Percentiles rank a stretch among this genome's conserved stretches.
phyloP scores from a whole-genome alignment of 2,113 vertebrate species.

The Sarotherodon lohbergeri region DNA sequence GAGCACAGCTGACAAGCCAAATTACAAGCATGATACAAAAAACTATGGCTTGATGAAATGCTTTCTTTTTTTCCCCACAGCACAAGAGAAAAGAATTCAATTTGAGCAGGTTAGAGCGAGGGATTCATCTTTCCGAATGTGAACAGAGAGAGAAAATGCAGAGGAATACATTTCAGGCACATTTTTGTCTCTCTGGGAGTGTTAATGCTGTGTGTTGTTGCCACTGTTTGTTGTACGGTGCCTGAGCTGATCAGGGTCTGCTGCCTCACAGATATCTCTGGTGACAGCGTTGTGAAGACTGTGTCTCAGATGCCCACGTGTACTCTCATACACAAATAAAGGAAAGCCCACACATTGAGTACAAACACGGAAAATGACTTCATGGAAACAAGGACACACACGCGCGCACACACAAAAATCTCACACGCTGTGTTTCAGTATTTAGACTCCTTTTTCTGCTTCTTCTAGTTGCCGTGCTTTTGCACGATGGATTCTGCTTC shows the following conservation, averaged over 20 bases:
- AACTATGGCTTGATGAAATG: conserved; percentile 15
- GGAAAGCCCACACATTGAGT: background rate
- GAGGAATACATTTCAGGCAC: conserved; percentile 10
- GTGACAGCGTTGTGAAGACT: background rate
- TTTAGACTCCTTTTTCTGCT: background rate
- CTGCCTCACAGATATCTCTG: conserved; percentile 1
- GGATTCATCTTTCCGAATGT: conserved; percentile 14
- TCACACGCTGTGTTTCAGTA: background rate
- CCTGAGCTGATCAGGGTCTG: conserved; percentile 21
- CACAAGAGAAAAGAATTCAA: conserved; percentile 21
- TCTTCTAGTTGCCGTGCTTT: background rate
- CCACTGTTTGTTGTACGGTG: conserved; percentile 20
- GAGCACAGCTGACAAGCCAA: conserved; percentile 12
- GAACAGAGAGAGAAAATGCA: background rate
- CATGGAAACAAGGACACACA: background rate
- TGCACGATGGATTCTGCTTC: conserved; percentile 2
- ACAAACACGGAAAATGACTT: background rate
- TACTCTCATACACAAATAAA: background rate
- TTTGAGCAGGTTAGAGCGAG: conserved; percentile 8
- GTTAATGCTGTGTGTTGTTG: conserved; percentile 15
- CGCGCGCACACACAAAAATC: background rate
- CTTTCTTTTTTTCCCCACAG: background rate
- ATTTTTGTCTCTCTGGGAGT: conserved; percentile 7
- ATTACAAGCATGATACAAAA: conserved; percentile 20
- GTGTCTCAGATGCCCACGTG: conserved; percentile 14